Evolutionary conservation across 2,888 invertebrate species (phyloP), one percentile per base, ranked within the genome.

Genomic region (Hymenopus coronatus): DNA sequence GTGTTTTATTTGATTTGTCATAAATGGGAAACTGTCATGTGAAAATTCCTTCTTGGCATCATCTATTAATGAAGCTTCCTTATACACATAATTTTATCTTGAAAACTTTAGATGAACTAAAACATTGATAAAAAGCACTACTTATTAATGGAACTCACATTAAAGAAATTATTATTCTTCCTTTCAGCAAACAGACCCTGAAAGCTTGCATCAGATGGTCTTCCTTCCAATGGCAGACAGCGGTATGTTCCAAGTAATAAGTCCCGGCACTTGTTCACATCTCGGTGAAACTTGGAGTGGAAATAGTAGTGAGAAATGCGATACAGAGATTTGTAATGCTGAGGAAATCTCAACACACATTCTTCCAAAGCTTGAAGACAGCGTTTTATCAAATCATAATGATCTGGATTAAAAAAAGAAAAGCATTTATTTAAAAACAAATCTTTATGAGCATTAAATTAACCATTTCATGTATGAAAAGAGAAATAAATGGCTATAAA

Each of bases 321-420:
- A 93, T 98, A 98, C 88, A 98, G 95, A 0, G 98, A 97, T 93
- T 99, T 99, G 93, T 98, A 98, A 93, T 99, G 98, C 91, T 98
- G 97, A 0, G 98, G 96, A 92, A 98, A 97, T 85, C 98, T 94
- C 86, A 96, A 95, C 12, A 97, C 95, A 92, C 98, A 98, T 92
- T 97, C 96, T 93, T 97, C 97, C 90, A 98, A 93, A 54, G 98
- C 98, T 92, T 95, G 94, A 27, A 97, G 93, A 92, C 98, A 98
- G 82, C 94, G 94, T 54, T 94, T 93, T 70, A 97, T 95, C 12
- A 90, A 87, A 33, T 86, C 88, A 15, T 83, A 88, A 33, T 90
- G 89, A 88, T 93, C 93, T 91, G 92, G 83, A 89, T 89, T 33
- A 89, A 87, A 88, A 85, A 90, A 30, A 89, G 20, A 82, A 25